Conservation (phyloP, 2,113 vertebrate species). For the Cyanocitta stelleri region DNA sequence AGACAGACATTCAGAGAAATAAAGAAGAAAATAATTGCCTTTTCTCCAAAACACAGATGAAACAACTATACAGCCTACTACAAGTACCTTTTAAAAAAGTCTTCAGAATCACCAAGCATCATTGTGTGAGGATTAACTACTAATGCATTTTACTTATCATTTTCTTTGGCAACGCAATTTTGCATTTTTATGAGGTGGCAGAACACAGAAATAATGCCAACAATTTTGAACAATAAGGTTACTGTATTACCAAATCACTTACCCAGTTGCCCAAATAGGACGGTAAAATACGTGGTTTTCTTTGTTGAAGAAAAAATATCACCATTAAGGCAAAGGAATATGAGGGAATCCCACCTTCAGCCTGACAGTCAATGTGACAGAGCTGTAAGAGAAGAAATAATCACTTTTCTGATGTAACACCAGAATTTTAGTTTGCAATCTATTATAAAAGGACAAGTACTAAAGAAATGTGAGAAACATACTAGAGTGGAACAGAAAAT, state of each 20-base stretch:
- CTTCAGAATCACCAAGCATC: neutral
- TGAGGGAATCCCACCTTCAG: conserved; percentile 94
- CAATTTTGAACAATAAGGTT: neutral
- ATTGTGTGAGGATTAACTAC: neutral
- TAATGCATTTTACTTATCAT: neutral
- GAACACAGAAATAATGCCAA: neutral
- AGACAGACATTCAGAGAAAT: neutral
- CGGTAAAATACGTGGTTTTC: conserved; percentile 86
- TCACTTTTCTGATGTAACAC: neutral
- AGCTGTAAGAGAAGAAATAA: conserved; percentile 72
- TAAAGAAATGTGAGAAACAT: neutral
- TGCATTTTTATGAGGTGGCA: neutral
- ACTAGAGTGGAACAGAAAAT: neutral
- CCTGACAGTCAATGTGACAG: conserved; percentile 96
- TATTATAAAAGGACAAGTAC: neutral
- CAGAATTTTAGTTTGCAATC: neutral
- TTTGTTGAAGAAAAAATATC: conserved; percentile 98
- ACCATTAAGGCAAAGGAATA: conserved; percentile 98
- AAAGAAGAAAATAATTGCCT: neutral
- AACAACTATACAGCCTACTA: neutral
- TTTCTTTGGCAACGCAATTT: neutral
- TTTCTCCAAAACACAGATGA: neutral
- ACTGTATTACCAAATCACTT: neutral
- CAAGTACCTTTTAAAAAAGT: neutral
- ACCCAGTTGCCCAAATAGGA: conserved; percentile 94